phyloP scores from a whole-genome alignment of 2,888 invertebrate species.

The Toxonevra muliebris region DNA sequence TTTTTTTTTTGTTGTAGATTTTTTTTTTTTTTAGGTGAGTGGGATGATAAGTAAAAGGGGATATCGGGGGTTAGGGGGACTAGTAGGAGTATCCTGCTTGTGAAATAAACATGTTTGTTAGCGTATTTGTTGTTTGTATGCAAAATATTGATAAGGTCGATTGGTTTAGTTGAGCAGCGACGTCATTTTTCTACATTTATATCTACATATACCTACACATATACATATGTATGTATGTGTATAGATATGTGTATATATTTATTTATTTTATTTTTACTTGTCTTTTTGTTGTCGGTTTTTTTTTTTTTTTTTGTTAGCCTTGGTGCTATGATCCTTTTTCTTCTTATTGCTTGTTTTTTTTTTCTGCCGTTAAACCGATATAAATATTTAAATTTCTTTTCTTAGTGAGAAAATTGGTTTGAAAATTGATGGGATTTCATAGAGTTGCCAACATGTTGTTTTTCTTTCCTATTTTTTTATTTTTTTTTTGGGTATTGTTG shows the following conservation, averaged over 20 bases:
- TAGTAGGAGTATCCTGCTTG: too few relatives aligned
- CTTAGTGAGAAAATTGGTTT: slow-evolving; percentile 2
- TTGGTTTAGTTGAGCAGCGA: neutral
- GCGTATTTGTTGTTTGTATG: neutral
- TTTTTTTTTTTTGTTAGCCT: neutral
- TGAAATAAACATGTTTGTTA: too few relatives aligned
- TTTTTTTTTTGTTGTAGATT: too few relatives aligned
- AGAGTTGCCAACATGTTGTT: neutral
- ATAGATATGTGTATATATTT: neutral
- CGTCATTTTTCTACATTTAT: neutral
- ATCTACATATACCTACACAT: too few relatives aligned
- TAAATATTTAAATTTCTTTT: slow-evolving; percentile 6
- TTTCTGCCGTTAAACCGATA: neutral
- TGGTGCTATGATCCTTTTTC: neutral
- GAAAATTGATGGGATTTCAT: slow-evolving; percentile 6
- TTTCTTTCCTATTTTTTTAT: neutral
- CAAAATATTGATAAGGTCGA: slow-evolving; percentile 1
- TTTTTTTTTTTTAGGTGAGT: too few relatives aligned
- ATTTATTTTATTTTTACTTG: neutral
- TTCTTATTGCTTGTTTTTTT: neutral
- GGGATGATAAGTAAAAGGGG: too few relatives aligned
- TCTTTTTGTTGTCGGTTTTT: neutral
- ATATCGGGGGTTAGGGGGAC: too few relatives aligned
- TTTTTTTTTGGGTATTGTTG: neutral
- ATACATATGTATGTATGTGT: neutral